A percentile compares a stretch with the other conserved stretches of the same genome.
These are phyloP conservation scores for Acromyrmex echinatior DNA, from an alignment of 1,140 invertebrate genomes.

Conservation along the genomic window DNA sequence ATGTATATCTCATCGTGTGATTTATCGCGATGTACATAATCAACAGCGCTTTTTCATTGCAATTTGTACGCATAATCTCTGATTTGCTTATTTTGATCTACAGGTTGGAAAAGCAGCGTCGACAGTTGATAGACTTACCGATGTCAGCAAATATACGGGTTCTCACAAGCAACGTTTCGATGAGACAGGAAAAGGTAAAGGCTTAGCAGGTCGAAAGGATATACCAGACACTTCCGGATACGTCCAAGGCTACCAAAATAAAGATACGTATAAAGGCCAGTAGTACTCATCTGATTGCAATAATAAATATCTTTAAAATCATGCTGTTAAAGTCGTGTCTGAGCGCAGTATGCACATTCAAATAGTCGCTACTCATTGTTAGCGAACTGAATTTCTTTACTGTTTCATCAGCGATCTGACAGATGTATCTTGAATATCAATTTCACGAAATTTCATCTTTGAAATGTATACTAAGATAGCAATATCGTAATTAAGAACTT, in stretches of 20 bases:
- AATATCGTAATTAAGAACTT: conserved; percentile 19
- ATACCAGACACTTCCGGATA: conserved; percentile 93
- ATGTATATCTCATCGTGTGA: conserved; percentile 3
- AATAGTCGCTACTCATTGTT: conserved; percentile 19
- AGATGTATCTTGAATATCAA: not conserved
- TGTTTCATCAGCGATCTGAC: not conserved
- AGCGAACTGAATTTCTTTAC: conserved; percentile 8
- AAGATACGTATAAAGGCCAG: conserved; percentile 90
- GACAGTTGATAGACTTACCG: conserved; percentile 95
- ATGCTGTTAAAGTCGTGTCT: conserved; percentile 46
- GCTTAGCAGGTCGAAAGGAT: conserved; percentile 94
- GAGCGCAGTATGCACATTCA: conserved; percentile 32
- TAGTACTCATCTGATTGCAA: conserved; percentile 68
- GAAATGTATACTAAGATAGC: not conserved
- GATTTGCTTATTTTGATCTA: conserved; percentile 57
- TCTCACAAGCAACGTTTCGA: conserved; percentile 96
- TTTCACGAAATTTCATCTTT: not conserved
- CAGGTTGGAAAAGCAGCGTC: conserved; percentile 90
- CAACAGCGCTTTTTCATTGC: not conserved
- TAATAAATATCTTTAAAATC: conserved; percentile 44
- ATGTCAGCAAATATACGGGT: conserved; percentile 96
- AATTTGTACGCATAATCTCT: not conserved
- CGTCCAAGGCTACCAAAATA: conserved; percentile 95
- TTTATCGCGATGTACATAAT: not conserved
- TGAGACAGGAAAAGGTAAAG: conserved; percentile 94